Conservation (phyloP, 1,140 invertebrate species). For the Aleiodes sp. region DNA sequence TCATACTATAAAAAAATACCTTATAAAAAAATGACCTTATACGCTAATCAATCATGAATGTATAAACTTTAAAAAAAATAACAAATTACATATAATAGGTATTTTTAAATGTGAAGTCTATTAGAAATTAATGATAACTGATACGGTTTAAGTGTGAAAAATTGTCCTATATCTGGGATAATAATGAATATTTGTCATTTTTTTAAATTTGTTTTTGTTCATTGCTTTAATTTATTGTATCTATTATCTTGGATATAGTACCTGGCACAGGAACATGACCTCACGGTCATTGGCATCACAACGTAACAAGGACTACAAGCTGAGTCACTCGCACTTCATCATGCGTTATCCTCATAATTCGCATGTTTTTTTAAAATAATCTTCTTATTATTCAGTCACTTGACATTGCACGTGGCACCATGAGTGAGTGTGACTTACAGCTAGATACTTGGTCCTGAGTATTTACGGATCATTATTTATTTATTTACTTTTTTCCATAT, state of each 20-base stretch:
- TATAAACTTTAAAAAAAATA: slow-evolving; percentile 68
- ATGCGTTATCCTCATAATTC: not conserved
- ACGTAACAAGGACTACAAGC: slow-evolving; percentile 66
- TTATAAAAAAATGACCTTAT: slow-evolving; percentile 46
- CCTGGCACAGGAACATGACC: slow-evolving; percentile 68
- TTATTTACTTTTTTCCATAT: slow-evolving; percentile 15
- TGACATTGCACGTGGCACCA: slow-evolving; percentile 38
- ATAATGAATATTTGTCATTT: not conserved
- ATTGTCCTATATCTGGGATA: not conserved
- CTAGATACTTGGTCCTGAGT: slow-evolving; percentile 66
- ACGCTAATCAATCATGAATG: slow-evolving; percentile 53
- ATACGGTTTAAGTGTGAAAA: not conserved
- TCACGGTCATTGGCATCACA: slow-evolving; percentile 67
- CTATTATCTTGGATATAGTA: slow-evolving; percentile 62
- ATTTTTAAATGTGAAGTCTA: slow-evolving; percentile 53
- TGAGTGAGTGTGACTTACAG: slow-evolving; percentile 55
- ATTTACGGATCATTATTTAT: slow-evolving; percentile 49
- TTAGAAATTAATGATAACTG: slow-evolving; percentile 30
- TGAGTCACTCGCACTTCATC: slow-evolving; percentile 54
- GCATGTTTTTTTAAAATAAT: slow-evolving; percentile 23
- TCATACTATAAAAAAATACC: slow-evolving; percentile 36
- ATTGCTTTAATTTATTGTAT: slow-evolving; percentile 43
- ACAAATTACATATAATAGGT: slow-evolving; percentile 63
- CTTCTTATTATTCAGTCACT: slow-evolving; percentile 40
- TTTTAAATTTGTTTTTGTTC: slow-evolving; percentile 23